These are phyloP conservation scores for Papilio polytes DNA, from an alignment of 1,140 invertebrate genomes.

Conservation along the genomic window DNA sequence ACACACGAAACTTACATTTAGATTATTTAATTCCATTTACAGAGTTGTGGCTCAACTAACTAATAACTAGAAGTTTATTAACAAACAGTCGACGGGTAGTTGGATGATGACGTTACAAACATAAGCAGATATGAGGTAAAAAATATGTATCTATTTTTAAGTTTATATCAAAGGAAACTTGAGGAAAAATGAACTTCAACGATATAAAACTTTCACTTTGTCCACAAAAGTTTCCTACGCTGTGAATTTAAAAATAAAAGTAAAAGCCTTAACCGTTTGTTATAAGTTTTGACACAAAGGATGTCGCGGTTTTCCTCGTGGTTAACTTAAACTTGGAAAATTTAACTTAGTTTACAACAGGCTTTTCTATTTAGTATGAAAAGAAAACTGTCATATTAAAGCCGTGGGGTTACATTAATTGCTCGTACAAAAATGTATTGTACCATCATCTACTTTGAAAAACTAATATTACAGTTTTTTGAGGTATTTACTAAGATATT, in stretches of 20 bases:
- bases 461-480: too few relatives aligned
- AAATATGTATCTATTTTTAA: not conserved
- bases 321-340: not conserved
- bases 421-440: too few relatives aligned
- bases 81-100: not conserved
- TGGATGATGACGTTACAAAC: not conserved
- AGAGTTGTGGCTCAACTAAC: too few relatives aligned
- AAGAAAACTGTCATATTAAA: not conserved
- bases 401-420: too few relatives aligned
- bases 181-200: not conserved
- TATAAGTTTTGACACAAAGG: slow-evolving; percentile 6
- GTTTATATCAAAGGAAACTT: not conserved
- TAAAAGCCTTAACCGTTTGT: slow-evolving; percentile 22
- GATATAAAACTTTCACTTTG: slow-evolving; percentile 1
- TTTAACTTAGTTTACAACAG: not conserved
- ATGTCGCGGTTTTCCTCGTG: not conserved
- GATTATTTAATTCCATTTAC: too few relatives aligned
- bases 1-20: not conserved
- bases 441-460: too few relatives aligned
- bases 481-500: too few relatives aligned
- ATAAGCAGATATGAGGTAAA: not conserved
- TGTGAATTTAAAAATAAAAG: slow-evolving; percentile 12
- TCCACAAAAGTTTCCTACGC: not conserved
- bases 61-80: too few relatives aligned
- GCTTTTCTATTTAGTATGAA: not conserved